Conservation (phyloP, 2,113 vertebrate genomes). For the Rhabdornis inornatus region DNA sequence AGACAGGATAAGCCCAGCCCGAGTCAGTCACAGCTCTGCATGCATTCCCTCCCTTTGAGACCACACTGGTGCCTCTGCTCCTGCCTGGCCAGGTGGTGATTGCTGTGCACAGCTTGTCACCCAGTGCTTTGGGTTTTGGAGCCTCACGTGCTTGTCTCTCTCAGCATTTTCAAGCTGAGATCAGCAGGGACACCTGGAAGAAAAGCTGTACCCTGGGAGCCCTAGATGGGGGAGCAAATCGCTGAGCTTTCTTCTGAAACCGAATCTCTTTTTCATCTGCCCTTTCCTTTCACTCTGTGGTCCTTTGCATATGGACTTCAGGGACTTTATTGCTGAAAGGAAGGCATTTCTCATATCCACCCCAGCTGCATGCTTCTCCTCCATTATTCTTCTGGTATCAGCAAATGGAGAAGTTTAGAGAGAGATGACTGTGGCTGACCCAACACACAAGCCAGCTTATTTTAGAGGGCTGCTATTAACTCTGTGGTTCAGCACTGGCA, state of each 20-base stretch:
- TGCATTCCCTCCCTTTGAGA: neutral
- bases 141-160: neutral
- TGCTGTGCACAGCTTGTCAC: neutral
- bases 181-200: neutral
- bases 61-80: neutral
- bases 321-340: neutral
- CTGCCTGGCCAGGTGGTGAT: neutral
- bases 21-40: accelerated
- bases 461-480: neutral
- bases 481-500: slow-evolving; percentile 21
- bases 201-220: neutral
- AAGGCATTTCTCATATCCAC: neutral
- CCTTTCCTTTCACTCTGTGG: neutral
- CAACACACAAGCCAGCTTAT: neutral
- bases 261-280: neutral
- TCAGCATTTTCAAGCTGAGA: neutral
- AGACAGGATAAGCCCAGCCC: neutral
- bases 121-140: neutral
- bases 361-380: neutral
- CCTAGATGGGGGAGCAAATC: neutral
- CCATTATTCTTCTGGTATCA: neutral
- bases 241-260: neutral
- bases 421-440: neutral
- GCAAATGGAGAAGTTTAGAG: neutral
- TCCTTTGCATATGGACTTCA: neutral